Percentiles rank a stretch among this genome's conserved stretches.
Conservation (phyloP, 2,888 invertebrate genomes). For the Mimas tiliae region DNA sequence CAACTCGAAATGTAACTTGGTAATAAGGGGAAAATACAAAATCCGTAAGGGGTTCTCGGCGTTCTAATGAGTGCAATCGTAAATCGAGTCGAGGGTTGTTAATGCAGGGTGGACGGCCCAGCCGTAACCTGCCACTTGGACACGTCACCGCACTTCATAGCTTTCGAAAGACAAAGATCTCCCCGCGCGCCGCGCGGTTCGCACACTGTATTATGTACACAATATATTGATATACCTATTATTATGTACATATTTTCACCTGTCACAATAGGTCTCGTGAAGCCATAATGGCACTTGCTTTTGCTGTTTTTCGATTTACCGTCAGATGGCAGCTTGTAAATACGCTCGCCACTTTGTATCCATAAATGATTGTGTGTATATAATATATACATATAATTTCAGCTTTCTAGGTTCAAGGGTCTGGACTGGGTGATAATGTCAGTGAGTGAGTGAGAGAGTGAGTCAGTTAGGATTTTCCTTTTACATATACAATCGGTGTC, state of each 20-base stretch:
- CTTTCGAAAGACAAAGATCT: conserved; percentile 40
- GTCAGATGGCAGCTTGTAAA: no score
- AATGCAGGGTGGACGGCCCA: conserved; percentile 55
- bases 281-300: no score
- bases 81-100: conserved; percentile 51
- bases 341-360: no score
- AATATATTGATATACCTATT: neutral
- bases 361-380: no score
- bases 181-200: conserved; percentile 8
- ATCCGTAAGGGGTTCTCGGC: conserved; percentile 18
- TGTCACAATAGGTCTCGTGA: neutral
- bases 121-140: conserved; percentile 67
- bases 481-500: no score
- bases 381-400: no score
- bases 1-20: neutral
- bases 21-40: conserved; percentile 8
- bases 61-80: conserved; percentile 29
- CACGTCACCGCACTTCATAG: conserved; percentile 63
- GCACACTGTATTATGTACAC: neutral
- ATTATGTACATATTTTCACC: neutral
- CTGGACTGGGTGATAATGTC: no score
- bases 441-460: no score
- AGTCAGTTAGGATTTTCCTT: no score
- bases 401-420: no score
- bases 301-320: no score